A percentile compares a stretch with the other conserved stretches of the same genome.
These are phyloP conservation scores for Carcharodon carcharias DNA, from an alignment of 2,797 vertebrate species.

Conservation along the genomic window DNA sequence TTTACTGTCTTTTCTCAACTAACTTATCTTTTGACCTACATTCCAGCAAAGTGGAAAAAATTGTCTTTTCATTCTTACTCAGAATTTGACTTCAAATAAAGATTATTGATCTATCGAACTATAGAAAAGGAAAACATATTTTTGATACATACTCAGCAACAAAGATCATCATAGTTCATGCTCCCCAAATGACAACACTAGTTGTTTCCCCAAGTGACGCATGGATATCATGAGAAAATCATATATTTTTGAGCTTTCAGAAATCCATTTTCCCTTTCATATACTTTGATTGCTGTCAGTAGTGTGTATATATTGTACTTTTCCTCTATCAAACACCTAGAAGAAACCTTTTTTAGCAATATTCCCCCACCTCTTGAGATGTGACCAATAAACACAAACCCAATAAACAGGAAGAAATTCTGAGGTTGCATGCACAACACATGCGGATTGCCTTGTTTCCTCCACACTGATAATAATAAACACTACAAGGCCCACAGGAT, in stretches of 20 bases:
- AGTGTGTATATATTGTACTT: no score
- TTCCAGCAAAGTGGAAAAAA: background rate
- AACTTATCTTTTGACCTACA: background rate
- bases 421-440: background rate
- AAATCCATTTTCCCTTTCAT: background rate
- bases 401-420: no score
- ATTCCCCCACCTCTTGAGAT: background rate
- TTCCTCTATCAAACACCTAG: background rate
- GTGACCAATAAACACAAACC: background rate
- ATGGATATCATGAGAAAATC: background rate
- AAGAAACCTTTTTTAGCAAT: background rate
- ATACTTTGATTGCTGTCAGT: background rate
- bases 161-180: background rate
- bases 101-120: background rate
- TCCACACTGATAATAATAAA: background rate
- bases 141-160: background rate
- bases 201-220: background rate
- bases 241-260: background rate
- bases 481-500: background rate
- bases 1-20: background rate
- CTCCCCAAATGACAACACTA: background rate
- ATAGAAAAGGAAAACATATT: background rate
- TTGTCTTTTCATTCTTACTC: background rate
- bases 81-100: conserved; percentile 7
- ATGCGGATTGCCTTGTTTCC: background rate